phyloP scores from a whole-genome alignment of 2,888 invertebrate species.

The Drosophila mulleri region DNA sequence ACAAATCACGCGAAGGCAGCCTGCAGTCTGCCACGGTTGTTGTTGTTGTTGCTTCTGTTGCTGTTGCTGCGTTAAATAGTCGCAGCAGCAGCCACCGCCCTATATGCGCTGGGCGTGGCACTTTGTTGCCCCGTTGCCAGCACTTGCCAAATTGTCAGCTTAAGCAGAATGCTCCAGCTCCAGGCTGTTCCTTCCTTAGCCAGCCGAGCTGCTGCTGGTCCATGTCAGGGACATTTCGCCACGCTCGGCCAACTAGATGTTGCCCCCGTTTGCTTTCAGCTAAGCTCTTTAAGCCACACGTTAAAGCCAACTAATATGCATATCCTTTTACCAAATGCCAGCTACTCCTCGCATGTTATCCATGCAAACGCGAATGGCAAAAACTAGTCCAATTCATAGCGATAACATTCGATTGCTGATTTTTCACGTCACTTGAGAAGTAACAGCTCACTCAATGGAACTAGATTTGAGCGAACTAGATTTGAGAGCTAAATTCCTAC shows the following conservation, averaged over 20 bases:
- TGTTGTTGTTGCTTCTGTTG: not conserved
- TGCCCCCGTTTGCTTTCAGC: not conserved
- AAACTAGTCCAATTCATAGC: not conserved
- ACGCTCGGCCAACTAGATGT: not conserved
- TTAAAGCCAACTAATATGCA: slow-evolving; percentile 4
- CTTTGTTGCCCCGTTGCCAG: not conserved
- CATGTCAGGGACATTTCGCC: not conserved
- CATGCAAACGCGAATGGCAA: not conserved
- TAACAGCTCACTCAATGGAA: not conserved
- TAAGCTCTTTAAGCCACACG: slow-evolving; percentile 1
- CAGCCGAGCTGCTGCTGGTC: not conserved
- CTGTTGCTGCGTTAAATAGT: slow-evolving; percentile 18
- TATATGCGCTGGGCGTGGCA: slow-evolving; percentile 1
- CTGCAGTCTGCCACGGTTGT: slow-evolving; percentile 8
- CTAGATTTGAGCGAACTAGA: not conserved
- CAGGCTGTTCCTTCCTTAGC: not conserved
- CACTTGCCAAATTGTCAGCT: slow-evolving; percentile 9
- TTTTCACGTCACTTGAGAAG: not conserved
- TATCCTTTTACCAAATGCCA: not conserved
- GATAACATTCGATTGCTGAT: not conserved
- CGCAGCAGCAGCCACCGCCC: not conserved
- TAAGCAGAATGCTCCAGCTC: not conserved
- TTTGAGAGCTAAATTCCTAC: not conserved
- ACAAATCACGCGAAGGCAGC: slow-evolving; percentile 38
- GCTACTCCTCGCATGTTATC: not conserved